A percentile compares a stretch with the other conserved stretches of the same genome.
These are phyloP conservation scores for Arge pagana DNA, from an alignment of 2,888 invertebrate genomes.

Conservation along the genomic window DNA sequence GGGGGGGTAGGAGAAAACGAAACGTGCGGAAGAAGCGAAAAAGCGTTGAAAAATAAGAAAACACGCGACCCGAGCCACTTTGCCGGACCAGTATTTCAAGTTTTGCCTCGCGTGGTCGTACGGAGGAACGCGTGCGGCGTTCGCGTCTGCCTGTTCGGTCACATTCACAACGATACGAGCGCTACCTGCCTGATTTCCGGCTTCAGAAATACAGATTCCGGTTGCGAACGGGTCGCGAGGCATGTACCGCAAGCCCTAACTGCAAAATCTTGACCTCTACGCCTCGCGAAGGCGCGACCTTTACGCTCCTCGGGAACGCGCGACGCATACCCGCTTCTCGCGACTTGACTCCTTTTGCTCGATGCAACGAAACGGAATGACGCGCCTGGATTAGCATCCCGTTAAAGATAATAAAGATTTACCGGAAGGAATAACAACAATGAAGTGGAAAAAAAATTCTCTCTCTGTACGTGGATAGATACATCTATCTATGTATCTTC, in stretches of 20 bases:
- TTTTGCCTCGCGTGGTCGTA: slow-evolving; percentile 29
- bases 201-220: slow-evolving; percentile 41
- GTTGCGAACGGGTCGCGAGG: slow-evolving; percentile 29
- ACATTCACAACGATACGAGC: neutral
- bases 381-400: slow-evolving; percentile 53
- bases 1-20: too few relatives aligned
- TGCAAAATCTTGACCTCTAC: slow-evolving; percentile 20
- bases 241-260: slow-evolving; percentile 21
- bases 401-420: slow-evolving; percentile 40
- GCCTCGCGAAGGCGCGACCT: slow-evolving; percentile 5
- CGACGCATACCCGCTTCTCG: neutral
- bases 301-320: slow-evolving; percentile 7
- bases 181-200: slow-evolving; percentile 36
- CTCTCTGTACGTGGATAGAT: too few relatives aligned
- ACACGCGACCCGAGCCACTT: slow-evolving; percentile 35
- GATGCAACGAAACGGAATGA: neutral
- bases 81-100: slow-evolving; percentile 46
- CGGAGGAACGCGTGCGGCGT: neutral
- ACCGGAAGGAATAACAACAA: too few relatives aligned
- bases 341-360: neutral
- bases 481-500: too few relatives aligned
- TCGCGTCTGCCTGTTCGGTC: neutral
- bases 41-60: slow-evolving; percentile 34
- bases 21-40: slow-evolving; percentile 26
- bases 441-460: neutral